A percentile compares a stretch with the other conserved stretches of the same genome.
Conservation (phyloP, 1,140 invertebrate genomes). For the Meloidogyne hapla region DNA sequence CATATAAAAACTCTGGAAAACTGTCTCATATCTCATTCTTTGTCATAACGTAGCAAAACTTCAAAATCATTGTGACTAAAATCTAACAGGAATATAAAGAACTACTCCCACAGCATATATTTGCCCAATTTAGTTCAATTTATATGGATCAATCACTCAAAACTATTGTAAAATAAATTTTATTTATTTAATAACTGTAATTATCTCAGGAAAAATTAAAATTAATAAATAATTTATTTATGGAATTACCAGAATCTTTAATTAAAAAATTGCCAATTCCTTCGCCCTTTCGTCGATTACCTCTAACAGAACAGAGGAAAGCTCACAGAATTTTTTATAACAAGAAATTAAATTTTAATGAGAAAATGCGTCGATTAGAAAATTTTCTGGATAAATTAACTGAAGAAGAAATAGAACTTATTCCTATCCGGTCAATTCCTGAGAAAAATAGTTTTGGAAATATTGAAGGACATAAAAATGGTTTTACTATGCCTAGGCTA, state of each 20-base stretch:
- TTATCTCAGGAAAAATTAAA: constrained; percentile 42
- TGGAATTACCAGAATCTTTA: constrained; percentile 35
- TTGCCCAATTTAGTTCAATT: constrained; percentile 20
- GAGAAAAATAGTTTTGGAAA: not conserved
- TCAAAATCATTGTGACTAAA: too few species aligned
- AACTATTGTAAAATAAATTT: not conserved
- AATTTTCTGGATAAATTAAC: constrained; percentile 26
- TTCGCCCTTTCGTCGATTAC: constrained; percentile 39
- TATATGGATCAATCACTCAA: constrained; percentile 10
- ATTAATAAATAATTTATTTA: constrained; percentile 46
- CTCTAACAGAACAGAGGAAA: constrained; percentile 23
- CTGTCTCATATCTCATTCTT: too few species aligned
- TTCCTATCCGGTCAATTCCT: constrained; percentile 26
- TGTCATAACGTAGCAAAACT: too few species aligned
- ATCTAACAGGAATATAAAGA: constrained; percentile 20
- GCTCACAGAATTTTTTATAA: constrained; percentile 40
- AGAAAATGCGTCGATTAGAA: constrained; percentile 32
- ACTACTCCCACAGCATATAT: constrained; percentile 2
- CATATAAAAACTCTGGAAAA: too few species aligned
- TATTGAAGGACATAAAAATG: not conserved
- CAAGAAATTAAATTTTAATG: constrained; percentile 37
- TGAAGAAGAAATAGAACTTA: constrained; percentile 33
- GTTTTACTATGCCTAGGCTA: constrained; percentile 36
- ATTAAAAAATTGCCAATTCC: constrained; percentile 38
- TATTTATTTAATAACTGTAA: not conserved